These are phyloP conservation scores for Rhea pennata DNA, from an alignment of 2,113 vertebrate species.

Conservation along the genomic window DNA sequence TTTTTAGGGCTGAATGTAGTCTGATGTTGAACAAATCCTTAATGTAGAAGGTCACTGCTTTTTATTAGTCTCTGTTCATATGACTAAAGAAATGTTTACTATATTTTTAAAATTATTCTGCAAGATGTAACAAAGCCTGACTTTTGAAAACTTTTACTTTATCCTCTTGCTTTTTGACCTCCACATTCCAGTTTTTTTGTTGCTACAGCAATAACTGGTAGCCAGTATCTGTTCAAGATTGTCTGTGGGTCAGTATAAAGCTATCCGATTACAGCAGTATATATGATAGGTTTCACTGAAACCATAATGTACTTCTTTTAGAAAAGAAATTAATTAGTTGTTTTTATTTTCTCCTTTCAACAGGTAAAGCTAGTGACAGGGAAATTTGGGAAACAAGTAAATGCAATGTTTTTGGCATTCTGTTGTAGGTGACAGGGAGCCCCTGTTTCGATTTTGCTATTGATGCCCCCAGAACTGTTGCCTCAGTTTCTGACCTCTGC, in stretches of 20 bases:
- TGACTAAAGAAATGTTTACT: background rate
- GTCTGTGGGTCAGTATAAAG: background rate
- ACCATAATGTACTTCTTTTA: background rate
- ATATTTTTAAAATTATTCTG: background rate
- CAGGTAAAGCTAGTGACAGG: background rate
- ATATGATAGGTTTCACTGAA: background rate
- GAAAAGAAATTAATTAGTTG: background rate
- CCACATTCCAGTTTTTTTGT: background rate
- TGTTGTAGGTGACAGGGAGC: background rate
- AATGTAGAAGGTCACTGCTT: background rate
- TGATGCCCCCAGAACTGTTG: background rate
- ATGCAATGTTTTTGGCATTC: background rate
- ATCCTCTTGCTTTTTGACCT: background rate
- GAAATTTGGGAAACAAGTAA: background rate
- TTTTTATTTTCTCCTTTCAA: background rate
- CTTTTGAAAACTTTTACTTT: background rate
- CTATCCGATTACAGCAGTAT: background rate
- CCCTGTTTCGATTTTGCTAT: background rate
- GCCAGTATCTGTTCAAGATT: background rate
- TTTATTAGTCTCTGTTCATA: conserved; percentile 5
- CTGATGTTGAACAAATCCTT: background rate
- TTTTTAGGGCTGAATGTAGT: background rate
- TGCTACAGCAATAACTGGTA: background rate
- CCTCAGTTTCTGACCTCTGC: rapidly evolving
- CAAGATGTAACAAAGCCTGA: conserved; percentile 20